phyloP scores from a whole-genome alignment of 64 coral and sea anemone species.

The Anthopleura sola region DNA sequence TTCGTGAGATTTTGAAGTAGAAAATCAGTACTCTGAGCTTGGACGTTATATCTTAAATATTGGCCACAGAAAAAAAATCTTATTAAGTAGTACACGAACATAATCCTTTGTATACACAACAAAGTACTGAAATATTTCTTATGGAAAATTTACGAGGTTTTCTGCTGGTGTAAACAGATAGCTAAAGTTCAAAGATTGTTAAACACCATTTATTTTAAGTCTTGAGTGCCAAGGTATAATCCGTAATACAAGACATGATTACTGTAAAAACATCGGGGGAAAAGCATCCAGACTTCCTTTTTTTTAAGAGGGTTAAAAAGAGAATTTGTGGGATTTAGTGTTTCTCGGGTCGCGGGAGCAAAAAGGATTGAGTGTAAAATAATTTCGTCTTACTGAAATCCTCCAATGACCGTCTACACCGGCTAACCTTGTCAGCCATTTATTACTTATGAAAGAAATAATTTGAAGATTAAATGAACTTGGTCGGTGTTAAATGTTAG shows the following conservation, averaged over 20 bases:
- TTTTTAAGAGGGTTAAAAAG: not conserved
- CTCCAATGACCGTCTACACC: not conserved
- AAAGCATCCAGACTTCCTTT: not conserved
- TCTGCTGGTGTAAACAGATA: not conserved
- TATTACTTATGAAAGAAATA: not conserved
- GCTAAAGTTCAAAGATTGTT: not conserved
- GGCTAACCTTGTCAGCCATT: not conserved
- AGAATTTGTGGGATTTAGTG: not conserved
- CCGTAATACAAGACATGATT: not conserved
- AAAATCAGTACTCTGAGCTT: too few species aligned
- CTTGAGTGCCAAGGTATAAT: not conserved
- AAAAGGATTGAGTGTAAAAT: not conserved
- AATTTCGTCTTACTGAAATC: not conserved
- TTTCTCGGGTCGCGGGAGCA: not conserved
- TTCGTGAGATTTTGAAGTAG: too few species aligned
- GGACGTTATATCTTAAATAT: not conserved
- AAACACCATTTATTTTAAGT: not conserved
- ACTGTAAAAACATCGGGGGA: not conserved
- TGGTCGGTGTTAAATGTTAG: not conserved
- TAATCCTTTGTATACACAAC: not conserved
- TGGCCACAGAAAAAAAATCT: not conserved
- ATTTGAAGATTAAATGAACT: not conserved
- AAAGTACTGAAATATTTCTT: not conserved
- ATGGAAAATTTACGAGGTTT: not conserved
- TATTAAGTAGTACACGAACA: not conserved